Evolutionary conservation across 2,797 vertebrate genomes (phyloP), one percentile per base, ranked within the genome.

Genomic region (Takifugu ocellatus): DNA sequence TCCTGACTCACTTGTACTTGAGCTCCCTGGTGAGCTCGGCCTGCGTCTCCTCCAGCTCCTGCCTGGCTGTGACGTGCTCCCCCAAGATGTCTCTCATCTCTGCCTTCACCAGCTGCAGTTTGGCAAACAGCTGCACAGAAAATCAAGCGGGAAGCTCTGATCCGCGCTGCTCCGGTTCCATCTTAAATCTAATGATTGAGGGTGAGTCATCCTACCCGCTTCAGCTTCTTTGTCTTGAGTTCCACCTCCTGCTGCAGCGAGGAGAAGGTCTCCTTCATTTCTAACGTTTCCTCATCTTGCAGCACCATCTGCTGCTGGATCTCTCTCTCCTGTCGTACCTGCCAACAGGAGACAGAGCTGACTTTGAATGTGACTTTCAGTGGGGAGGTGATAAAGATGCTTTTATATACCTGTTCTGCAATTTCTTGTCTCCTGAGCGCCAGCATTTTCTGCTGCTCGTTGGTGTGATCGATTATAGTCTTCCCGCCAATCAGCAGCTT

Each of bases 241-340:
- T 98, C 97, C 68, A 98, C 95, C 86, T 99, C 97, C 84, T 99
- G 97, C 83, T 98, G 97, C 81, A 98, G 85, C 59, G 95, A 94
- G 0, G 93, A 94, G 84, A 92, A 99, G 0, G 96, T 99, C 66
- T 96, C 97, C 46, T 89, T 93, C 71, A 98, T 93, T 72, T 99
- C 96, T 84, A 95, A 81, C 2, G 95, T 95, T 88, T 98, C 96
- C 84, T 98, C 97, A 0, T 97, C 96, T 62, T 94, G 90, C 58
- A 94, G 78, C 80, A 97, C 68, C 94, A 99, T 89, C 90, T 96
- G 91, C 89, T 98, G 97, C 84, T 94, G 94, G 71, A 99, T 97
- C 75, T 96, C 96, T 48, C 94, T 69, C 79, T 99, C 96, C 0
- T 90, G 79, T 53, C 97, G 90, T 77, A 96, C 96, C 96, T 98